Conservation (phyloP, 2,888 invertebrate genomes). For the Metacarcinus magister region DNA sequence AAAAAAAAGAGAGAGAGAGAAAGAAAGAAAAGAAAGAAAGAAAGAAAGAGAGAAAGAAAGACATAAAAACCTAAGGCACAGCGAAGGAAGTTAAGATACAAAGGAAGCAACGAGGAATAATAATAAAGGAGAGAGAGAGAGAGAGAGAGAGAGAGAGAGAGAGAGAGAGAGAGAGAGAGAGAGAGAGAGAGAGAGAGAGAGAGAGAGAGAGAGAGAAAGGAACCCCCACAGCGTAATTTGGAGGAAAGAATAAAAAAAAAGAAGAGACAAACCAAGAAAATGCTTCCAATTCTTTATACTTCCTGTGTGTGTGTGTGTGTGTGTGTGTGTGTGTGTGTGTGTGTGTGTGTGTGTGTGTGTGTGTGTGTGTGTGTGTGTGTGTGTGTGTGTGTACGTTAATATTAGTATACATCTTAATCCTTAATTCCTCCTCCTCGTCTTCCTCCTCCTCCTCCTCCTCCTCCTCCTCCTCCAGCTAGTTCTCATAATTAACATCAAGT, state of each 20-base stretch:
- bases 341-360: constrained; percentile 63
- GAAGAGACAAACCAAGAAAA: constrained; percentile 28
- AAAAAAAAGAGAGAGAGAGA: neutral
- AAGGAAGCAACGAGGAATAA: neutral
- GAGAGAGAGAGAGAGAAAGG: constrained; percentile 59
- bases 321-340: constrained; percentile 62
- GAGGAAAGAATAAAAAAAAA: neutral
- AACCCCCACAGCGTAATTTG: constrained; percentile 70
- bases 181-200: neutral
- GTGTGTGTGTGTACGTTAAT: constrained; percentile 56
- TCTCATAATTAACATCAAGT: neutral
- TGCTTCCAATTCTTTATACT: constrained; percentile 52
- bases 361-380: constrained; percentile 65
- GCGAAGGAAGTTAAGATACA: neutral
- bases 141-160: constrained; percentile 55
- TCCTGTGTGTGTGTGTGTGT: constrained; percentile 43
- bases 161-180: neutral
- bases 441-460: constrained; percentile 30
- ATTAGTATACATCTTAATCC: neutral
- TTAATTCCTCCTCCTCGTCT: no score
- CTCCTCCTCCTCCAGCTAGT: neutral
- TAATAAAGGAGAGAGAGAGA: neutral
- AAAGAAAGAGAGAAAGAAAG: neutral
- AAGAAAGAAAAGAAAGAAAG: neutral
- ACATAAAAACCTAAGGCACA: neutral